Percentiles rank a stretch among this genome's conserved stretches.
These are phyloP conservation scores for Alitta virens DNA, from an alignment of 2,888 invertebrate genomes.

Conservation along the genomic window DNA sequence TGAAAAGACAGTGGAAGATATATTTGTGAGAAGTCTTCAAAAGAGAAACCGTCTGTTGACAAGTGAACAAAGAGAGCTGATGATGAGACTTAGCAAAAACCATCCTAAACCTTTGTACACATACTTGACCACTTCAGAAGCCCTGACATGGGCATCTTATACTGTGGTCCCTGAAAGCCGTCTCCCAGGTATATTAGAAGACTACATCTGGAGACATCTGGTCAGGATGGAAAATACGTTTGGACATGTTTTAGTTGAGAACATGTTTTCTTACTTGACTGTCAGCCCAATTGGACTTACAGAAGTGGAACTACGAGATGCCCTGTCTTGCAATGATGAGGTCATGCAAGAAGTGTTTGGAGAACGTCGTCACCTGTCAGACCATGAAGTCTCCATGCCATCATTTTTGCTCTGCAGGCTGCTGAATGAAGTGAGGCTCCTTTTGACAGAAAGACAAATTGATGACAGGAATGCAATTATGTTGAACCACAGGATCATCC, in stretches of 20 bases:
- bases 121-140: conserved; percentile 4
- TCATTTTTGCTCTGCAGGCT: conserved; percentile 9
- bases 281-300: conserved; percentile 14
- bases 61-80: conserved; percentile 8
- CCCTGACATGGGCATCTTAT: conserved; percentile 12
- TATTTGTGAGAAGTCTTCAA: conserved; percentile 4
- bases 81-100: conserved; percentile 3
- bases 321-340: conserved; percentile 14
- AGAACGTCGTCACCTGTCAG: background rate
- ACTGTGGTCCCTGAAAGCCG: conserved; percentile 6
- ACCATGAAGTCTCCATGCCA: conserved; percentile 10
- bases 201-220: conserved; percentile 7
- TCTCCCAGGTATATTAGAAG: conserved; percentile 7
- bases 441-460: conserved; percentile 1
- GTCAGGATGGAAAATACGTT: conserved; percentile 6
- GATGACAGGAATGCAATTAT: conserved; percentile 7
- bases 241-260: conserved; percentile 6
- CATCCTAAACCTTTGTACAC: conserved; percentile 13
- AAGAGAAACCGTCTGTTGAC: conserved; percentile 2
- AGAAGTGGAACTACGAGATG: conserved; percentile 20
- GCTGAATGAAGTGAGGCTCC: conserved; percentile 7
- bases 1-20: conserved; percentile 7
- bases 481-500: background rate
- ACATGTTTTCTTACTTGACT: conserved; percentile 10
- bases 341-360: conserved; percentile 9